Conservation (phyloP, 2,797 vertebrate species). For the Rhynchonycteris naso region DNA sequence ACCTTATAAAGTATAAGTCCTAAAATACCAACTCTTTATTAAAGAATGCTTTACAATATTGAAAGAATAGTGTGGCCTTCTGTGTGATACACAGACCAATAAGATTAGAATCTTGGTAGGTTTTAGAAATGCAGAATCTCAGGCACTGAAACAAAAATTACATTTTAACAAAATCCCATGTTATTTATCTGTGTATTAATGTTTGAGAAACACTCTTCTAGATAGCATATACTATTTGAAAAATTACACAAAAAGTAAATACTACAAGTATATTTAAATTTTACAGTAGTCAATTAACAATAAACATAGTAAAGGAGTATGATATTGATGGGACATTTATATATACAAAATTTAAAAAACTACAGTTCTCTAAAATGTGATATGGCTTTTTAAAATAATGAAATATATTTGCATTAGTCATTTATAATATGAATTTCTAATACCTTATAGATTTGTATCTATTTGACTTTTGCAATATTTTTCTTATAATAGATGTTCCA, state of each 20-base stretch:
- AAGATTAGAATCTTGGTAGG: background rate
- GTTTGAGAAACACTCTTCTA: background rate
- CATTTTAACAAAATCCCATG: background rate
- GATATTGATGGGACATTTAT: background rate
- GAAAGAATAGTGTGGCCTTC: background rate
- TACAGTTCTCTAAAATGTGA: constrained; percentile 8
- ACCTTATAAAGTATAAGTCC: background rate
- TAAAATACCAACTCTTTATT: background rate
- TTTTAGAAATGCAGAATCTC: constrained; percentile 8
- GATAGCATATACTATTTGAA: background rate
- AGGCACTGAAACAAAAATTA: background rate
- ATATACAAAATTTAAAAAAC: background rate
- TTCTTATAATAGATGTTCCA: background rate
- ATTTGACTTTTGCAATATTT: background rate
- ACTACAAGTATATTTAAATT: background rate
- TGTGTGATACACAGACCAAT: background rate
- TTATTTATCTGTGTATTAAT: background rate
- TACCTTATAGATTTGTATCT: background rate
- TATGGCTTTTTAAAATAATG: background rate
- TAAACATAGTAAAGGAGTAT: background rate
- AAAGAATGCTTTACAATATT: background rate
- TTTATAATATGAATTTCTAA: background rate
- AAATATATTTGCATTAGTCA: background rate
- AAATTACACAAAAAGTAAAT: constrained; percentile 8
- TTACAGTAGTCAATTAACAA: constrained; percentile 21